These are phyloP conservation scores for Mohoua ochrocephala DNA, from an alignment of 2,113 vertebrate species.

Conservation along the genomic window DNA sequence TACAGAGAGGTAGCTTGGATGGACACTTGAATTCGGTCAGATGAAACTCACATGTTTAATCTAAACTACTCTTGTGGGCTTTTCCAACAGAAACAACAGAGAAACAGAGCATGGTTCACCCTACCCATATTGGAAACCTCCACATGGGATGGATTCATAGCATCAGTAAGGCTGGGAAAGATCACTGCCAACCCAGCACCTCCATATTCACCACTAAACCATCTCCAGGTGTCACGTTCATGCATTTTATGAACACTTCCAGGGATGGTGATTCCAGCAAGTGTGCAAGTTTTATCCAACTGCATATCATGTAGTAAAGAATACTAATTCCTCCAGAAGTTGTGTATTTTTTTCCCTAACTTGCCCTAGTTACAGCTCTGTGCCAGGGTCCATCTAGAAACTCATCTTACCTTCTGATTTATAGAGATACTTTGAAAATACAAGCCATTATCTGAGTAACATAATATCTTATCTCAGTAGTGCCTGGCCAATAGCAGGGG, in stretches of 20 bases:
- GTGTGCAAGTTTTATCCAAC: background rate
- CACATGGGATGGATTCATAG: background rate
- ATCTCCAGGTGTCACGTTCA: background rate
- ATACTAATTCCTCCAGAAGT: background rate
- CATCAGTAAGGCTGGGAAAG: background rate
- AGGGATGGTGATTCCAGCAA: background rate
- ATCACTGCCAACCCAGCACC: background rate
- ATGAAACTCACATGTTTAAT: background rate
- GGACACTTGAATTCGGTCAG: fast-evolving
- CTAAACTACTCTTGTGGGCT: background rate
- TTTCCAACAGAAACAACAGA: background rate
- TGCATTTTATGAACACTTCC: background rate
- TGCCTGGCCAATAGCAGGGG: background rate
- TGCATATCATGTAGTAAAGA: background rate
- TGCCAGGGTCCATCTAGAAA: background rate
- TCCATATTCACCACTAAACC: background rate
- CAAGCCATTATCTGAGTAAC: background rate
- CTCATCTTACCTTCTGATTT: background rate
- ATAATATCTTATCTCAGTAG: background rate
- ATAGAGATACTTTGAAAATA: background rate
- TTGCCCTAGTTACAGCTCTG: background rate
- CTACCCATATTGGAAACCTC: background rate
- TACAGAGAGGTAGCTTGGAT: background rate
- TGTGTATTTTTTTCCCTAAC: background rate
- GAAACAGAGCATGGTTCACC: background rate